phyloP scores from a whole-genome alignment of 2,888 invertebrate genomes.

The Sarcophaga caerulescens region DNA sequence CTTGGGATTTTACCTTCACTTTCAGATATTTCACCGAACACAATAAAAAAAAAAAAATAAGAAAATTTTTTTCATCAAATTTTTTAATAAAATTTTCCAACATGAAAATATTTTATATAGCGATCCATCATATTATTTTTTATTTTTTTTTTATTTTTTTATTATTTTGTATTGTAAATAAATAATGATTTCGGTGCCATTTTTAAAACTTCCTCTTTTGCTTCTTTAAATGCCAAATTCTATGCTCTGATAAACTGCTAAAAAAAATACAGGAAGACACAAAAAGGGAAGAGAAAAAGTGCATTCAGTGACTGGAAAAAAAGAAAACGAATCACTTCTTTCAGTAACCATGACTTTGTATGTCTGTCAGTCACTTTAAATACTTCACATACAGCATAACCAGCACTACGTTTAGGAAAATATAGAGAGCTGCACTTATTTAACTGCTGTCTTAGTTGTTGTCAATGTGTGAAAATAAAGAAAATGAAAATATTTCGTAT shows the following conservation, averaged over 20 bases:
- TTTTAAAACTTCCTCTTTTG: neutral
- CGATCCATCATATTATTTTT: neutral
- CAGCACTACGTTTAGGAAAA: neutral
- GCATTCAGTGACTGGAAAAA: neutral
- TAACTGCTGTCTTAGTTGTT: neutral
- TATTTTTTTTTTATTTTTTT: neutral
- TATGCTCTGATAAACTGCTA: conserved; percentile 32
- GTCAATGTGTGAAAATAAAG: too few species aligned
- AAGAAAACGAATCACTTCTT: conserved; percentile 26
- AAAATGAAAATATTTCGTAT: too few species aligned
- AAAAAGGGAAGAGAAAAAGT: neutral
- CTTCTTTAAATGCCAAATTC: neutral
- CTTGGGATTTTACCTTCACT: too few species aligned
- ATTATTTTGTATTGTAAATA: neutral
- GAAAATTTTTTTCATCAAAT: neutral
- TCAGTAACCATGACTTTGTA: conserved; percentile 38
- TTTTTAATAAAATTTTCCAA: too few species aligned
- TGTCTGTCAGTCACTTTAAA: neutral
- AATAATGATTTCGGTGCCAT: neutral
- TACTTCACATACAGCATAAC: neutral
- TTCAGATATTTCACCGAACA: too few species aligned
- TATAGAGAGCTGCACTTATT: neutral
- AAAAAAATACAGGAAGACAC: neutral
- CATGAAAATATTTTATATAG: too few species aligned
- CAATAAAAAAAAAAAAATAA: neutral